Conservation (phyloP, 1,140 invertebrate species). For the Halesus radiatus region DNA sequence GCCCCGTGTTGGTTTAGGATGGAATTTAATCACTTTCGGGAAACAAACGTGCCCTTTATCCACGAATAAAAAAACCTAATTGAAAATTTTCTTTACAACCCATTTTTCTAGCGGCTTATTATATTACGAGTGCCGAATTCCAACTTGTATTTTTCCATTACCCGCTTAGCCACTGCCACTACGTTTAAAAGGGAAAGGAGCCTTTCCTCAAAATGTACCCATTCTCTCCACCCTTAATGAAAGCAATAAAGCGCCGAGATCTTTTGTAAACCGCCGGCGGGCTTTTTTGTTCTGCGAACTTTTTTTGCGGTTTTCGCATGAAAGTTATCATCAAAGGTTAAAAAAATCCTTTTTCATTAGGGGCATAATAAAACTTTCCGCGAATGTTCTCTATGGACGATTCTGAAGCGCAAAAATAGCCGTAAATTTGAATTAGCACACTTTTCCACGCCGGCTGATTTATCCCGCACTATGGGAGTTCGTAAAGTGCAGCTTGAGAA, state of each 20-base stretch:
- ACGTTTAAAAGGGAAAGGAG: conserved; percentile 23
- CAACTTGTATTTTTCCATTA: conserved; percentile 34
- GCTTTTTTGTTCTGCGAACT: conserved; percentile 41
- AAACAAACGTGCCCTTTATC: conserved; percentile 17
- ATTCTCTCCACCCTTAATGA: conserved; percentile 45
- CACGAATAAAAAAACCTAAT: conserved; percentile 21
- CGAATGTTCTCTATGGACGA: conserved; percentile 43
- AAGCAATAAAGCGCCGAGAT: conserved; percentile 43
- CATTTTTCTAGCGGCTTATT: conserved; percentile 37
- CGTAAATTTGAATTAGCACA: conserved; percentile 34
- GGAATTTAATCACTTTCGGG: conserved; percentile 3
- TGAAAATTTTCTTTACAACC: conserved; percentile 30
- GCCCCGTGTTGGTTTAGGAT: neutral
- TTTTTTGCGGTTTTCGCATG: conserved; percentile 49
- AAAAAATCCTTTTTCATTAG: conserved; percentile 48
- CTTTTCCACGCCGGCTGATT: conserved; percentile 12
- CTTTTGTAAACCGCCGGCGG: conserved; percentile 40
- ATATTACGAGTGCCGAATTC: conserved; percentile 31
- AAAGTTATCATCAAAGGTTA: conserved; percentile 51
- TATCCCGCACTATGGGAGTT: neutral
- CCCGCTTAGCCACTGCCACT: neutral
- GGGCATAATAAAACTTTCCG: conserved; percentile 41
- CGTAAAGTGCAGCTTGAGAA: neutral
- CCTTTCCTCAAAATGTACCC: conserved; percentile 45
- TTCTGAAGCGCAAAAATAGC: conserved; percentile 44